These are phyloP conservation scores for Micropoecilia bifurca DNA, from an alignment of 2,797 vertebrate species.

Conservation along the genomic window DNA sequence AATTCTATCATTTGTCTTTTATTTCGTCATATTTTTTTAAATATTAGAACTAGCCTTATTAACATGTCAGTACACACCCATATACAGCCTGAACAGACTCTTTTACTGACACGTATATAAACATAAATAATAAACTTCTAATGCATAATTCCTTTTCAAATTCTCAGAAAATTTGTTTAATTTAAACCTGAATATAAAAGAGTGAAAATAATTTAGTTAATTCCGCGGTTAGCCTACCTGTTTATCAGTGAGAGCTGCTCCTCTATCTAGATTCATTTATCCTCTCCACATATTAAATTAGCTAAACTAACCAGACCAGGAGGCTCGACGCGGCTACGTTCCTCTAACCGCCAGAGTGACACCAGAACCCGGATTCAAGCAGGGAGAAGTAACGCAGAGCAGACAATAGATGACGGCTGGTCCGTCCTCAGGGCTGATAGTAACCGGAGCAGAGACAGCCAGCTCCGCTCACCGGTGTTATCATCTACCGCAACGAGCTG, in stretches of 20 bases:
- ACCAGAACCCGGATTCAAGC: neutral
- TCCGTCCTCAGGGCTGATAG: conserved; percentile 43
- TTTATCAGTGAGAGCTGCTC: neutral
- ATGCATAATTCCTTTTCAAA: neutral
- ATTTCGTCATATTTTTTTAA: neutral
- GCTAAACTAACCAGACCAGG: conserved; percentile 7
- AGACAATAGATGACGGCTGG: conserved; percentile 73
- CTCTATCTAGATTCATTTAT: neutral
- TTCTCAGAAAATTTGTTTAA: neutral
- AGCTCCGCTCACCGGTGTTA: conserved; percentile 28
- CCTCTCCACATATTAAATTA: neutral
- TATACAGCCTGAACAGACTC: neutral
- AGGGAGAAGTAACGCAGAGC: conserved; percentile 22
- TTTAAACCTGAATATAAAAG: neutral
- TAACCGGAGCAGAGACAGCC: conserved; percentile 21
- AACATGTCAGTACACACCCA: conserved; percentile 43
- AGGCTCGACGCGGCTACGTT: neutral
- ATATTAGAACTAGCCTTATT: neutral
- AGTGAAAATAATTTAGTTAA: neutral
- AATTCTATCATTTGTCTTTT: neutral
- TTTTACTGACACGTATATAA: neutral
- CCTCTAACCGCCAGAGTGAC: neutral
- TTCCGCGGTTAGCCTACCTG: conserved; percentile 15
- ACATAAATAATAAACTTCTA: neutral
- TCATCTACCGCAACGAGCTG: conserved; percentile 7